Percentiles rank a stretch among this genome's conserved stretches.
Conservation (phyloP, 2,113 vertebrate genomes). For the Thalassarche chlororhynchos region DNA sequence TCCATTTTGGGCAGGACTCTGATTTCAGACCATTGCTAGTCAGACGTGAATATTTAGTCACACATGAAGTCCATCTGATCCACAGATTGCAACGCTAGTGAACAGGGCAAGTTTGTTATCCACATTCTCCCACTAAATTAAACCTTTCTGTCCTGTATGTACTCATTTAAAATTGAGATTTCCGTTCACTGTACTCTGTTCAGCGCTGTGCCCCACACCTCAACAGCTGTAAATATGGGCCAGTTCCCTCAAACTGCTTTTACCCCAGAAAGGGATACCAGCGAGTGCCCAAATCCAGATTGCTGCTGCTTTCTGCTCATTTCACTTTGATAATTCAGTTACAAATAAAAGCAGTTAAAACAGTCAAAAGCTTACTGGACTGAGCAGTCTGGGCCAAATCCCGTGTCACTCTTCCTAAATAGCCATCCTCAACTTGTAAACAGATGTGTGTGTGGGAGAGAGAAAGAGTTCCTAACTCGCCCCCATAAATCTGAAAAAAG, state of each 20-base stretch:
- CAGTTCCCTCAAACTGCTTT: not conserved
- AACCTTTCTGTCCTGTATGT: not conserved
- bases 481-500: slow-evolving; percentile 10
- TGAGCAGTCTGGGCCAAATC: not conserved
- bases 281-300: not conserved
- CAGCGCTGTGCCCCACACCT: not conserved
- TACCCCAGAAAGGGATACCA: not conserved
- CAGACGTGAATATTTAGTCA: not conserved
- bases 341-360: not conserved
- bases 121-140: not conserved
- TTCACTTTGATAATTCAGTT: not conserved
- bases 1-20: not conserved
- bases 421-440: not conserved
- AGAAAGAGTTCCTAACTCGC: slow-evolving; percentile 15
- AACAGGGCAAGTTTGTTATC: not conserved
- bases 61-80: not conserved
- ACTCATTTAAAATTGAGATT: not conserved
- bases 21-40: not conserved
- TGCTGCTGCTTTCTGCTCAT: not conserved
- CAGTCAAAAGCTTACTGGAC: not conserved
- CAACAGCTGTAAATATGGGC: not conserved
- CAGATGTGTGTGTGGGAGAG: not conserved
- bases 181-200: not conserved
- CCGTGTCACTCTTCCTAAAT: not conserved
- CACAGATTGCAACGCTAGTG: fast-evolving